Evolutionary conservation across 2,113 vertebrate genomes (phyloP).

Genomic region (Cavia aperea): DNA sequence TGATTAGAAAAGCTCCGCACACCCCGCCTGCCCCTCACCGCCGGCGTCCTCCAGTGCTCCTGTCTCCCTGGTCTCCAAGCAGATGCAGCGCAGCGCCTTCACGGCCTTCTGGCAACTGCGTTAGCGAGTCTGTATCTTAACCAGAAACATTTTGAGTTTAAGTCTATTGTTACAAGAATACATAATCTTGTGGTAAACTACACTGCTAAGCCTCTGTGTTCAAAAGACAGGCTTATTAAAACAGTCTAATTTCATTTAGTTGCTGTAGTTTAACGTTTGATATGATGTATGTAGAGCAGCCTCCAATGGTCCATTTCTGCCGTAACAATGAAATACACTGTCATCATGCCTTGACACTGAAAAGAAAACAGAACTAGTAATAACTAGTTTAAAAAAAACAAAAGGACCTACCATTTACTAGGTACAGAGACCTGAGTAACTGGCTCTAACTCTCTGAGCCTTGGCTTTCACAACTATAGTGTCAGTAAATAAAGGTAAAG

Average conservation of each 20-base stretch:
- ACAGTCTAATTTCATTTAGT: slow-evolving; percentile 14
- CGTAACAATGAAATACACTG: background rate
- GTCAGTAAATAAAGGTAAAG: background rate
- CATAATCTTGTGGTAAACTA: slow-evolving; percentile 59
- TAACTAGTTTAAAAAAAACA: background rate
- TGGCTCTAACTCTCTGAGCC: background rate
- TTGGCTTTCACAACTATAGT: background rate
- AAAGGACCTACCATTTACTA: background rate
- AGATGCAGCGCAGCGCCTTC: background rate
- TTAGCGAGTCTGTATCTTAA: background rate
- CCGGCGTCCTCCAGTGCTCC: slow-evolving; percentile 4
- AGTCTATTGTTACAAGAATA: slow-evolving; percentile 23
- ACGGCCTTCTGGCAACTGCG: background rate
- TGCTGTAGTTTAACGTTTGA: slow-evolving; percentile 22
- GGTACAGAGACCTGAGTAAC: background rate
- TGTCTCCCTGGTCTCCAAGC: background rate
- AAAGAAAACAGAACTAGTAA: slow-evolving; percentile 9
- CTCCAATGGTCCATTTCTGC: slow-evolving; percentile 8
- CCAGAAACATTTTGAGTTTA: background rate
- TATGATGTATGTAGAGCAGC: background rate
- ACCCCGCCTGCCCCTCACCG: background rate
- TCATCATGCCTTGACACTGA: slow-evolving; percentile 8
- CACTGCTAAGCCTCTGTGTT: background rate
- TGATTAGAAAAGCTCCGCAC: slow-evolving; percentile 45
- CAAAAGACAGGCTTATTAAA: slow-evolving; percentile 35